Evolutionary conservation across 2,888 invertebrate genomes (phyloP), one percentile per base, ranked within the genome.

Genomic region (Crocallis elinguaria): DNA sequence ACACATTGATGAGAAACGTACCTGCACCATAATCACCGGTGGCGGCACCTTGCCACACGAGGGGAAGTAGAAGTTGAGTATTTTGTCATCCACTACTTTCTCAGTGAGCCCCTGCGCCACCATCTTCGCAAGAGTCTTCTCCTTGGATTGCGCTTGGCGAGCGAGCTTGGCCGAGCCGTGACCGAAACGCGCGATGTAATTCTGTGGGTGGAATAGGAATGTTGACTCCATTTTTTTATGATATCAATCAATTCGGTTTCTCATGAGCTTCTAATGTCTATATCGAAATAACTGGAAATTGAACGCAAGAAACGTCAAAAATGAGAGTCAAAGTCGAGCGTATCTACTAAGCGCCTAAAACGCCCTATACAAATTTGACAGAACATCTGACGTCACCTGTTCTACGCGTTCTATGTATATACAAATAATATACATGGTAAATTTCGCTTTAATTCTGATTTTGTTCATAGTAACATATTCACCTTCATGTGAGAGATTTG

Each of bases 71-170:
- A 99, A 99, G 71, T 96, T 96, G 45, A 99, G 94, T 39, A 93
- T 93, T 93, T 98, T 99, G 78, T 99, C 99, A 60, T 93, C 94
- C 3, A 94, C 92, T 0, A 99, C 99, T 90, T 97, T 98, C 79
- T 99, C 99, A 0, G 99, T 99, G 16, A 99, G 93, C 1, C 99
- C 99, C 73, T 97, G 97, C 23, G 99, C 98, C 9, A 99, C 98
- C 99, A 99, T 99, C 90, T 99, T 99, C 16, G 98, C 98, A 53
- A 99, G 89, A 0, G 99, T 99, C 87, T 99, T 99, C 87, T 99
- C 99, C 88, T 99, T 99, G 61, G 98, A 99, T 88, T 99, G 99
- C 6, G 99, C 99, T 83, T 99, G 99, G 54, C 99, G 93, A 0
- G 99, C 99, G 62, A 99, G 88, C 89, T 99, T 99, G 0, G 99